Percentiles rank a stretch among this genome's conserved stretches.
phyloP scores from a whole-genome alignment of 2,113 vertebrate genomes.

The Herpetotheres cachinnans region DNA sequence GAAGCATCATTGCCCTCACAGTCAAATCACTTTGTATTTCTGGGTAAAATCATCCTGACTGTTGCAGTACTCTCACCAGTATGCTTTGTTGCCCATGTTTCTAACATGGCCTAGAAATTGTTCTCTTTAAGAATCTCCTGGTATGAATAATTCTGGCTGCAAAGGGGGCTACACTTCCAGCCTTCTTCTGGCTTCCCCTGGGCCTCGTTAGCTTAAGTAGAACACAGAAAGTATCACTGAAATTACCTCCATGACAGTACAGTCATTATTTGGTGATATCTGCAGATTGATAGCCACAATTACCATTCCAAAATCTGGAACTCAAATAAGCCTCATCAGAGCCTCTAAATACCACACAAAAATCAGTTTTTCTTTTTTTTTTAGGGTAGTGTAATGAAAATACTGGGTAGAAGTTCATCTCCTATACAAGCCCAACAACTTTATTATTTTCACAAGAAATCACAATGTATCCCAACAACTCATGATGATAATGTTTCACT shows the following conservation, averaged over 20 bases:
- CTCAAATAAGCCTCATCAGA: neutral
- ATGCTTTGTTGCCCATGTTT: neutral
- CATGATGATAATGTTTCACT: neutral
- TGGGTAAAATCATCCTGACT: neutral
- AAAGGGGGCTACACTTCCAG: neutral
- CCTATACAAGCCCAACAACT: neutral
- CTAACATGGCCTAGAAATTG: neutral
- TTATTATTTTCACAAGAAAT: neutral
- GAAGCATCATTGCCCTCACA: neutral
- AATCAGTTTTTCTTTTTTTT: neutral
- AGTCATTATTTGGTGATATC: neutral
- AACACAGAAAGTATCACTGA: neutral
- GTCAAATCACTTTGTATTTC: neutral
- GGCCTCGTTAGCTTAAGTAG: neutral
- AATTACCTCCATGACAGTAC: neutral
- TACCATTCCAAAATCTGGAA: neutral
- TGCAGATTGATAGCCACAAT: neutral
- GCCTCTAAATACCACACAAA: neutral
- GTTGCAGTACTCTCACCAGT: neutral
- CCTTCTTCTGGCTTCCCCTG: neutral
- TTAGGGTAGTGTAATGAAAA: neutral
- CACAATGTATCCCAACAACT: neutral
- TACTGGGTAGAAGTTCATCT: neutral
- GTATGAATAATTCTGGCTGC: neutral
- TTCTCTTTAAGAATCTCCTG: neutral